phyloP scores from a whole-genome alignment of 2,888 invertebrate species.

The Ophion costatus region DNA sequence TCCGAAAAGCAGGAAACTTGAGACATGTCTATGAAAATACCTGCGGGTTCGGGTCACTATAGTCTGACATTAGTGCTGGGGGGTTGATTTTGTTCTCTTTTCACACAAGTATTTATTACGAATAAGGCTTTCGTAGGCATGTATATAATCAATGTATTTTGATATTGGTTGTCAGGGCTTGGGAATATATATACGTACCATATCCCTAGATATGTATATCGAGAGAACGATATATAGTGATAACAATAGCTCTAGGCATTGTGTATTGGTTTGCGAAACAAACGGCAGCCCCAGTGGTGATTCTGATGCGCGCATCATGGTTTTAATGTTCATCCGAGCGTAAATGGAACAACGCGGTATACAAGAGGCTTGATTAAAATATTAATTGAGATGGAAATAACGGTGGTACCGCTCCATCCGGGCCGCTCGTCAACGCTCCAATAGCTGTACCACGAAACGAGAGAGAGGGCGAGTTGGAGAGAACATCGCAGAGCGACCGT shows the following conservation, averaged over 20 bases:
- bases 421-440: constrained; percentile 73
- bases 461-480: constrained; percentile 31
- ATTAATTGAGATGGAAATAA: constrained; percentile 84
- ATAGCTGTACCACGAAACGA: constrained; percentile 53
- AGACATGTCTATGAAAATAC: background rate
- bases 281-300: constrained; percentile 48
- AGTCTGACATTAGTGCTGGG: background rate
- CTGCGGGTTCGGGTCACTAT: background rate
- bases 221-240: constrained; percentile 20
- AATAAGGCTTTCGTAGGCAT: background rate
- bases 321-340: constrained; percentile 71
- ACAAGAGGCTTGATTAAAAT: constrained; percentile 83
- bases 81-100: background rate
- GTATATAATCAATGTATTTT: background rate
- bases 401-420: constrained; percentile 73
- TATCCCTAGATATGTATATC: background rate
- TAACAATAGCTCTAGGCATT: constrained; percentile 53
- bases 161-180: background rate
- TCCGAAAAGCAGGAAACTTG: too few species aligned
- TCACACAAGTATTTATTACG: background rate
- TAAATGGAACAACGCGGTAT: constrained; percentile 82
- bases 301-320: constrained; percentile 65
- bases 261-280: constrained; percentile 66
- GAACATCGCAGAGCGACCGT: constrained; percentile 32
- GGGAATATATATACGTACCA: background rate